phyloP scores from a whole-genome alignment of 2,113 vertebrate genomes.

The Epinephelus moara region DNA sequence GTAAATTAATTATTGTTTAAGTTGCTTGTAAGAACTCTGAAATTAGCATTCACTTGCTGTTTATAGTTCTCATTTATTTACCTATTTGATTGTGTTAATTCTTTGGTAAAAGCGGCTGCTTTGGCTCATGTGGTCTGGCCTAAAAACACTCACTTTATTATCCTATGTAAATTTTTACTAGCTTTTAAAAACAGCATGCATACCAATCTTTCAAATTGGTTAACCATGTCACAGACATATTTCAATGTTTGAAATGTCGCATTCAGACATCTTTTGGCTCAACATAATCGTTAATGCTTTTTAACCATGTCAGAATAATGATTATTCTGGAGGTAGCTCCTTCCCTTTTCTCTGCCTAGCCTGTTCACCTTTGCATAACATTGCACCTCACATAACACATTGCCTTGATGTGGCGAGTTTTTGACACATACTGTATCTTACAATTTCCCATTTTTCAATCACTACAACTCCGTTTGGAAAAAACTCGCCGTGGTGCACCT shows the following conservation, averaged over 20 bases:
- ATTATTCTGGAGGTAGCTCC: neutral
- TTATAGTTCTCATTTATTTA: neutral
- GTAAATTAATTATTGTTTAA: slow-evolving; percentile 21
- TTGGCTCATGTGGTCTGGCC: neutral
- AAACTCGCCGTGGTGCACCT: no score
- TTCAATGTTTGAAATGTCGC: neutral
- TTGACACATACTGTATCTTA: neutral
- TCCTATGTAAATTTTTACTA: neutral
- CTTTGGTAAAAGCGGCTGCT: neutral
- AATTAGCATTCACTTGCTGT: neutral
- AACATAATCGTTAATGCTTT: neutral
- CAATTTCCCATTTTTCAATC: neutral
- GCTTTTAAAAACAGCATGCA: neutral
- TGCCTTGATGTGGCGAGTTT: neutral
- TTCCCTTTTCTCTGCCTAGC: no score
- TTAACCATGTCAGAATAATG: neutral
- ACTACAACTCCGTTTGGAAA: neutral
- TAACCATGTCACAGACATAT: no score
- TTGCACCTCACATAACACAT: neutral
- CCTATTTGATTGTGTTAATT: slow-evolving; percentile 10
- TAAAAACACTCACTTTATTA: neutral
- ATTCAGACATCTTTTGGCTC: neutral
- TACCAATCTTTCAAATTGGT: neutral
- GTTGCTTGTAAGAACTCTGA: neutral
- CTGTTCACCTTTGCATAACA: neutral